Evolutionary conservation across 64 coral and sea anemone species (phyloP).

Genomic region (Dendrophyllia cribrosa): DNA sequence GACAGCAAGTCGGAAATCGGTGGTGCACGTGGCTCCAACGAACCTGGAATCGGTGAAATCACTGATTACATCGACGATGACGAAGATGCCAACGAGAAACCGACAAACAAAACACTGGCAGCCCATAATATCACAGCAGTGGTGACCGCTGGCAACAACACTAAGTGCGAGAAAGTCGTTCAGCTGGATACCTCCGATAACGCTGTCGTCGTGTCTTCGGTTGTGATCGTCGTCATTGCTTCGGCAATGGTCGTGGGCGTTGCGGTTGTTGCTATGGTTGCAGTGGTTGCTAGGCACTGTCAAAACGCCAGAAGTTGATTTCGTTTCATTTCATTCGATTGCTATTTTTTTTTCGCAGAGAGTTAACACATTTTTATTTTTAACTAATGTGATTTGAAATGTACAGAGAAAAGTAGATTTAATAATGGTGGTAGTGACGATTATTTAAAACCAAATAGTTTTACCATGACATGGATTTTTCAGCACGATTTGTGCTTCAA

Average conservation of each 20-base stretch:
- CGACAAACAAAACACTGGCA: slow-evolving; percentile 72
- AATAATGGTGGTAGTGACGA: background rate
- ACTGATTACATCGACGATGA: slow-evolving; percentile 68
- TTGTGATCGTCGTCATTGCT: slow-evolving; percentile 98
- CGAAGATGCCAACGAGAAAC: slow-evolving; percentile 54
- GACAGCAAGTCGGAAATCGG: slow-evolving; percentile 44
- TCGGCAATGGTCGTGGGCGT: slow-evolving; percentile 99
- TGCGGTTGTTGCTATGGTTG: slow-evolving; percentile 99
- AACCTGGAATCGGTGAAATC: slow-evolving; percentile 13
- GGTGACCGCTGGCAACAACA: slow-evolving; percentile 69
- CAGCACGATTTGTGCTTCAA: too few species aligned
- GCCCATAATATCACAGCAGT: slow-evolving; percentile 88
- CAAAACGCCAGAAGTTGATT: slow-evolving; percentile 80
- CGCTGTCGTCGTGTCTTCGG: slow-evolving; percentile 99
- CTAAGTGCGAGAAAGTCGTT: slow-evolving; percentile 95
- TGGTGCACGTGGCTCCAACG: slow-evolving; percentile 4
- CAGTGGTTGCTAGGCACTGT: slow-evolving; percentile 98
- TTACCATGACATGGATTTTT: background rate
- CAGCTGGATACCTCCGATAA: slow-evolving; percentile 99
- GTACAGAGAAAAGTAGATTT: slow-evolving; percentile 10
- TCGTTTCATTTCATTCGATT: background rate
- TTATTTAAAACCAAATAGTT: background rate
- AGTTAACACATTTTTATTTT: slow-evolving; percentile 28
- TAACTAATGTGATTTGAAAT: slow-evolving; percentile 12
- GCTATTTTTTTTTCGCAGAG: background rate